These are phyloP conservation scores for Lepus timidus DNA, from an alignment of 2,113 vertebrate genomes.

Conservation along the genomic window DNA sequence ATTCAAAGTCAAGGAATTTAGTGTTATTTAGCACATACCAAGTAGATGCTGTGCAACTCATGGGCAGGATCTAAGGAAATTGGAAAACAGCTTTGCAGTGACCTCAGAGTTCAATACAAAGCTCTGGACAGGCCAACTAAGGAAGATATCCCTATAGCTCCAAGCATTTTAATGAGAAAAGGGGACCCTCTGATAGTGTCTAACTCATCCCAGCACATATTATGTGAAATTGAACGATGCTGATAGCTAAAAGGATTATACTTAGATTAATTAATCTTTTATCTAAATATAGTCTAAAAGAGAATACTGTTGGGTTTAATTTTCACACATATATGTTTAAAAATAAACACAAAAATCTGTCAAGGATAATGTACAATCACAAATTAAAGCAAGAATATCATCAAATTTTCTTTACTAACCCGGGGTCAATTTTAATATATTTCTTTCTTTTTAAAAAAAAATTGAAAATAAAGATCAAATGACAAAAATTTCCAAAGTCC, in stretches of 20 bases:
- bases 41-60: neutral
- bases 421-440: neutral
- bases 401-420: neutral
- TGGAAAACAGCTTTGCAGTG: neutral
- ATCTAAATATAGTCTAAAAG: slow-evolving; percentile 15
- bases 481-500: slow-evolving; percentile 4
- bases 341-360: slow-evolving; percentile 49
- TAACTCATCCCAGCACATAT: neutral
- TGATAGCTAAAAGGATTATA: neutral
- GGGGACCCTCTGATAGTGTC: neutral
- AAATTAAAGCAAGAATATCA: neutral
- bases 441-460: slow-evolving; percentile 8
- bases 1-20: slow-evolving; percentile 41
- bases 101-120: neutral
- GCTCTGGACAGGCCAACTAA: neutral
- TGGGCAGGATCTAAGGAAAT: neutral
- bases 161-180: neutral
- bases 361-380: slow-evolving; percentile 7
- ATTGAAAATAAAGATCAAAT: slow-evolving; percentile 30
- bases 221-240: neutral
- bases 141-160: neutral
- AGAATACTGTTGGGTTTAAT: neutral
- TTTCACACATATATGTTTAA: neutral
- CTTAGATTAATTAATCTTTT: neutral
- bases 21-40: neutral